These are phyloP conservation scores for Scleropages formosus DNA, from an alignment of 2,797 vertebrate species.

Conservation along the genomic window DNA sequence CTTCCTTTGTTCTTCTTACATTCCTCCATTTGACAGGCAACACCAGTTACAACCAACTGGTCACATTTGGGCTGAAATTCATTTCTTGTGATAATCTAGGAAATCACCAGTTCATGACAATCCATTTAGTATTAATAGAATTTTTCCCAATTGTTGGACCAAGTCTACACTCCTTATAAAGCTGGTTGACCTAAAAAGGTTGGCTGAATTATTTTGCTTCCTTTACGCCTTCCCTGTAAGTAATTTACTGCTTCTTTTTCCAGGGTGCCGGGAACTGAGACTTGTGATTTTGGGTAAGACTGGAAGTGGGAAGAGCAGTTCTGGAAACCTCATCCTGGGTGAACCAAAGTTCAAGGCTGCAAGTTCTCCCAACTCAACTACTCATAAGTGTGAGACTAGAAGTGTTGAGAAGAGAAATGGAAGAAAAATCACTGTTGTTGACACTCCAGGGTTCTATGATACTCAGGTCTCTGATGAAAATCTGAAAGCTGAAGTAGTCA, in stretches of 20 bases:
- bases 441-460: conserved; percentile 33
- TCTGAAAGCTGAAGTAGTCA: conserved; percentile 32
- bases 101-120: no score
- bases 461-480: background rate
- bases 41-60: no score
- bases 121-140: no score
- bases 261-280: conserved; percentile 6
- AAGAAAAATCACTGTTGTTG: conserved; percentile 17
- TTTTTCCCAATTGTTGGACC: no score
- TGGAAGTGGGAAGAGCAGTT: conserved; percentile 25
- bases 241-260: background rate
- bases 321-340: conserved; percentile 25
- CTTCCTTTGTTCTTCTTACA: no score
- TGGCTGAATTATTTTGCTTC: no score
- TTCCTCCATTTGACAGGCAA: no score
- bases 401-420: background rate
- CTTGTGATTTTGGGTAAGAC: conserved; percentile 26
- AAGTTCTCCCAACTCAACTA: conserved; percentile 5
- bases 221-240: no score
- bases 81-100: no score
- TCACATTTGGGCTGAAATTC: no score
- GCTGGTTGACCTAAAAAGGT: no score
- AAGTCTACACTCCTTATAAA: no score
- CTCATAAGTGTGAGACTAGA: background rate
- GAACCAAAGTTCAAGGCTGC: background rate